Percentiles rank a stretch among this genome's conserved stretches.
Evolutionary conservation across 2,888 invertebrate species (phyloP).

Genomic region (Sclerodermus sp.): DNA sequence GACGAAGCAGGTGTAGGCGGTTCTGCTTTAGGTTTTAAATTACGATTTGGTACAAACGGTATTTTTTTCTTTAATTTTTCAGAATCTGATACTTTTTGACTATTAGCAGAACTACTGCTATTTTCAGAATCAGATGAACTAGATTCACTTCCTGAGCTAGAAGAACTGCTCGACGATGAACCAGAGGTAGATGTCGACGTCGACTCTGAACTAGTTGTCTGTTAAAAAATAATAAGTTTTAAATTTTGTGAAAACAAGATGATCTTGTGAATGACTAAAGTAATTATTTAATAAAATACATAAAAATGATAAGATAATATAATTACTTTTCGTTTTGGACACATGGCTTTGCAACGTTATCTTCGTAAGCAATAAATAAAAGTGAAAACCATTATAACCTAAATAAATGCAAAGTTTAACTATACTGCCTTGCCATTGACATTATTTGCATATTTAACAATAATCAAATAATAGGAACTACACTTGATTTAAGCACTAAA

Average conservation of each 20-base stretch:
- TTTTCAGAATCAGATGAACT: constrained; percentile 55
- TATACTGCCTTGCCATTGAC: background rate
- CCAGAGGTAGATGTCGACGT: constrained; percentile 51
- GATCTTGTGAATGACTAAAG: too few species aligned
- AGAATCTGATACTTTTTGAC: constrained; percentile 49
- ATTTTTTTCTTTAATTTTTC: constrained; percentile 48
- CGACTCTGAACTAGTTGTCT: constrained; percentile 55
- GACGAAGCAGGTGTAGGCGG: constrained; percentile 17
- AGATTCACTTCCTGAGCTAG: constrained; percentile 54
- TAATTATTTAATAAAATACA: too few species aligned
- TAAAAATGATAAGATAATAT: background rate
- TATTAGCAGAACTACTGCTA: constrained; percentile 49
- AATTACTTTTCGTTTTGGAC: constrained; percentile 52
- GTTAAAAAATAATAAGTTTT: constrained; percentile 5
- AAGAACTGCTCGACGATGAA: constrained; percentile 53
- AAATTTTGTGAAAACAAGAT: background rate
- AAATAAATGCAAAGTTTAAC: too few species aligned
- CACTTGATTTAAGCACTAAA: too few species aligned
- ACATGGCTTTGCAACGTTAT: constrained; percentile 34
- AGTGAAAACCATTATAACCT: too few species aligned
- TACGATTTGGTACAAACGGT: constrained; percentile 31
- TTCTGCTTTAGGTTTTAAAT: constrained; percentile 48
- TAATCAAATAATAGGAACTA: too few species aligned
- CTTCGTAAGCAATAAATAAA: background rate
- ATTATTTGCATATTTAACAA: background rate